These are phyloP conservation scores for Sinocyclocheilus anophthalmus DNA, from an alignment of 2,113 vertebrate species.

Conservation along the genomic window DNA sequence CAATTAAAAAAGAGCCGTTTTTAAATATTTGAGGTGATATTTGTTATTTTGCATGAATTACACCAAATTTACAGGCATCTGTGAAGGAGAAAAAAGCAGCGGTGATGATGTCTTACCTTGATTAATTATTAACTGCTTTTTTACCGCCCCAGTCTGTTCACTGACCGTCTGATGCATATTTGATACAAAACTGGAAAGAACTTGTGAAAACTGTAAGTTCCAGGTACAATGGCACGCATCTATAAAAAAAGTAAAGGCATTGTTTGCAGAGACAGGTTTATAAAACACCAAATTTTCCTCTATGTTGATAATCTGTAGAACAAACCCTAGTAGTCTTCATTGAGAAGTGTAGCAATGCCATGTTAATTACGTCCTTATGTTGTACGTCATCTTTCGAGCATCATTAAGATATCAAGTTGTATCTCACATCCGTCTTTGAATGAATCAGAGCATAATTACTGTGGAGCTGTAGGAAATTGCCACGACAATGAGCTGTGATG, in stretches of 20 bases:
- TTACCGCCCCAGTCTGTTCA: slow-evolving; percentile 10
- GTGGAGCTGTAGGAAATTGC: neutral
- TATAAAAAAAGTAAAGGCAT: neutral
- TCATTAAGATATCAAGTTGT: neutral
- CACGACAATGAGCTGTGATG: neutral
- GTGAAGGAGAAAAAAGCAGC: neutral
- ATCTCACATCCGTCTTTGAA: neutral
- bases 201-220: neutral
- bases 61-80: neutral
- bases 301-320: neutral
- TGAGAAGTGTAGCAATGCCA: neutral
- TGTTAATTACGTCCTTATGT: neutral
- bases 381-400: neutral
- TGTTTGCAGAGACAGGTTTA: neutral
- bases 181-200: neutral
- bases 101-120: slow-evolving; percentile 27
- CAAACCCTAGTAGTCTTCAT: neutral
- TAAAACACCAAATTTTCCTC: neutral
- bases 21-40: neutral
- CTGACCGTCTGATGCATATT: neutral
- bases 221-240: neutral
- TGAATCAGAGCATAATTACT: neutral
- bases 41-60: neutral
- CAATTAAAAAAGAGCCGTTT: neutral
- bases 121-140: slow-evolving; percentile 49